phyloP scores from a whole-genome alignment of 1,140 invertebrate genomes.

The Lordiphosa mommai region DNA sequence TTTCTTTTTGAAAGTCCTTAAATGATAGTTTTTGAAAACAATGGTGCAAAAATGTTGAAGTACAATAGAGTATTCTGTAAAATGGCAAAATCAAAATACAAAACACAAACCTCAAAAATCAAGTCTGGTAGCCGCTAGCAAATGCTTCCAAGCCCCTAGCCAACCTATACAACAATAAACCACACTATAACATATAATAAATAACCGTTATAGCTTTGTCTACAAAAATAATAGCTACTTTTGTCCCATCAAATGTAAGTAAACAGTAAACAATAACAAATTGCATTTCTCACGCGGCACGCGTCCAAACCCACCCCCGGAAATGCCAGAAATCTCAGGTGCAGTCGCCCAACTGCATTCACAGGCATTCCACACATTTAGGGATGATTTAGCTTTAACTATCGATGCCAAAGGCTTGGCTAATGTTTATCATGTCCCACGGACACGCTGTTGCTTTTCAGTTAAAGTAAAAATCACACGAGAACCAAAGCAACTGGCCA shows the following conservation, averaged over 20 bases:
- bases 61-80: too few species aligned
- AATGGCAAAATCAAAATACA: too few species aligned
- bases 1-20: too few species aligned
- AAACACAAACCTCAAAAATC: too few species aligned
- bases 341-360: conserved; percentile 5
- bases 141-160: too few species aligned
- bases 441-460: conserved; percentile 50
- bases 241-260: conserved; percentile 25
- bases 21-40: too few species aligned
- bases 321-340: conserved; percentile 37
- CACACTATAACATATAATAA: too few species aligned
- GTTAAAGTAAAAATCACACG: conserved; percentile 53
- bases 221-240: neutral
- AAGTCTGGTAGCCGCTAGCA: too few species aligned
- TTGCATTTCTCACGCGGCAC: conserved; percentile 60
- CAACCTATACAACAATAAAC: too few species aligned
- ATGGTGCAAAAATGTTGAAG: too few species aligned
- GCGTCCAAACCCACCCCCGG: conserved; percentile 48
- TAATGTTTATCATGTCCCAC: conserved; percentile 11
- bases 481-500: conserved; percentile 56
- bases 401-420: neutral
- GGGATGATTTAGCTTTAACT: neutral
- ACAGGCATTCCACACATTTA: neutral
- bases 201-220: too few species aligned
- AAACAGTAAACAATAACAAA: conserved; percentile 66